Evolutionary conservation across 2,797 vertebrate genomes (phyloP).

Genomic region (Cuculus canorus): DNA sequence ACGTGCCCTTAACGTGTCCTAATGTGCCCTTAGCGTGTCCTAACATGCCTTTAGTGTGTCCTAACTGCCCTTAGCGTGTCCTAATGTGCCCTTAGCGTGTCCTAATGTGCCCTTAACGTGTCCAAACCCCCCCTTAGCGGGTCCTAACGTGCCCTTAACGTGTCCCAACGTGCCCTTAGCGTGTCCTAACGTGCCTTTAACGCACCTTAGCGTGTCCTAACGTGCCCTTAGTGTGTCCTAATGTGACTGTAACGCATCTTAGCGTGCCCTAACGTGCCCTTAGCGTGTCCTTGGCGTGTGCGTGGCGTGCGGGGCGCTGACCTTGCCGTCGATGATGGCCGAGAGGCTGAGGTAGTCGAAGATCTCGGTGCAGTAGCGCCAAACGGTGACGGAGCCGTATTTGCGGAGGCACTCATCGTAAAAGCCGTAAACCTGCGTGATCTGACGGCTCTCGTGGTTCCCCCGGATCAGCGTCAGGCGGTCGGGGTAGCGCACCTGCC

Average conservation of each 20-base stretch:
- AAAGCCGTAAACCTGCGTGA: constrained; percentile 96
- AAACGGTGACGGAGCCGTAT: constrained; percentile 94
- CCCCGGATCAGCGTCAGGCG: constrained; percentile 94
- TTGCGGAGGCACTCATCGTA: constrained; percentile 95
- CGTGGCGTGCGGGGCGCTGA: constrained; percentile 58
- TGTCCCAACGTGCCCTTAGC: too few species aligned
- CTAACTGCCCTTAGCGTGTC: too few species aligned
- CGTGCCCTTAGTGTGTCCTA: not conserved
- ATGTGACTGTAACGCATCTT: accelerated
- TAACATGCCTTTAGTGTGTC: too few species aligned
- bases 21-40: too few species aligned
- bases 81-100: too few species aligned
- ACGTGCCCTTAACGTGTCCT: not conserved
- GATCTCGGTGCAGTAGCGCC: constrained; percentile 97
- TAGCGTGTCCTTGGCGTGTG: not conserved
- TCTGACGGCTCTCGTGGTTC: constrained; percentile 94
- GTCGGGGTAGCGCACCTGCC: constrained; percentile 88
- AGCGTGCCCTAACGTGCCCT: not conserved
- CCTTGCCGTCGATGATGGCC: constrained; percentile 96
- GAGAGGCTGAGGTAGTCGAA: constrained; percentile 97
- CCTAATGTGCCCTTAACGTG: too few species aligned
- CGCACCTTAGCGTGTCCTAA: not conserved
- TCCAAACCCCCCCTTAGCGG: too few species aligned
- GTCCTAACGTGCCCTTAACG: too few species aligned
- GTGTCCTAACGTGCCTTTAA: accelerated